Percentiles rank a stretch among this genome's conserved stretches.
Evolutionary conservation across 2,888 invertebrate species (phyloP).

Genomic region (Sericinus montela): DNA sequence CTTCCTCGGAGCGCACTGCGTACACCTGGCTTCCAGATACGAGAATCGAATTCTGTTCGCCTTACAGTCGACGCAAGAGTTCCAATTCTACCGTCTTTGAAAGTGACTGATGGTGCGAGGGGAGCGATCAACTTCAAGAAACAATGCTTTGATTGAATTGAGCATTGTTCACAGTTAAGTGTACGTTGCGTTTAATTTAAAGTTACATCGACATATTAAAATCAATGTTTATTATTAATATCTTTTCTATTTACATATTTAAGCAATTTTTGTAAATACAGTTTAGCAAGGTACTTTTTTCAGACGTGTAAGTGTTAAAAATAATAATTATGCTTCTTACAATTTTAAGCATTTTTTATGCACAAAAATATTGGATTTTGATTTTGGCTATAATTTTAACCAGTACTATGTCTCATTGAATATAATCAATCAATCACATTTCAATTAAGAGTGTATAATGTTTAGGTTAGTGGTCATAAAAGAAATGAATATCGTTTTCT

Average conservation of each 20-base stretch:
- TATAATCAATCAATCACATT: too few relatives aligned
- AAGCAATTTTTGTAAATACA: constrained; percentile 8
- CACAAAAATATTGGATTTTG: too few relatives aligned
- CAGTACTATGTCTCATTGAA: not conserved
- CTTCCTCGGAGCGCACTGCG: constrained; percentile 76
- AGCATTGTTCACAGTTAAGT: constrained; percentile 31
- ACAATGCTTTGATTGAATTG: constrained; percentile 55
- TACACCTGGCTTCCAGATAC: constrained; percentile 75
- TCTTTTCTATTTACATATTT: constrained; percentile 6
- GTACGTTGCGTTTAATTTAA: constrained; percentile 26
- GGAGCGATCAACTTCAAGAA: constrained; percentile 67
- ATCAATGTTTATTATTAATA: constrained; percentile 5
- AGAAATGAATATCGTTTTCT: constrained; percentile 28
- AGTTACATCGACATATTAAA: constrained; percentile 22
- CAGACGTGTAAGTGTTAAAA: constrained; percentile 8
- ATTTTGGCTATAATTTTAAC: too few relatives aligned
- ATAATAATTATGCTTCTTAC: not conserved
- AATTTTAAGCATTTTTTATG: not conserved
- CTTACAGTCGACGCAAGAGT: constrained; percentile 63
- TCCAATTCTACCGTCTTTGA: constrained; percentile 73
- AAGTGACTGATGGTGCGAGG: constrained; percentile 70
- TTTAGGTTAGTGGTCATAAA: not conserved
- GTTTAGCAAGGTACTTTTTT: constrained; percentile 4
- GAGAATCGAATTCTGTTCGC: constrained; percentile 68
- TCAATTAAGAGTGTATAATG: too few relatives aligned